phyloP scores from a whole-genome alignment of 2,797 vertebrate species.

The Falco rusticolus region DNA sequence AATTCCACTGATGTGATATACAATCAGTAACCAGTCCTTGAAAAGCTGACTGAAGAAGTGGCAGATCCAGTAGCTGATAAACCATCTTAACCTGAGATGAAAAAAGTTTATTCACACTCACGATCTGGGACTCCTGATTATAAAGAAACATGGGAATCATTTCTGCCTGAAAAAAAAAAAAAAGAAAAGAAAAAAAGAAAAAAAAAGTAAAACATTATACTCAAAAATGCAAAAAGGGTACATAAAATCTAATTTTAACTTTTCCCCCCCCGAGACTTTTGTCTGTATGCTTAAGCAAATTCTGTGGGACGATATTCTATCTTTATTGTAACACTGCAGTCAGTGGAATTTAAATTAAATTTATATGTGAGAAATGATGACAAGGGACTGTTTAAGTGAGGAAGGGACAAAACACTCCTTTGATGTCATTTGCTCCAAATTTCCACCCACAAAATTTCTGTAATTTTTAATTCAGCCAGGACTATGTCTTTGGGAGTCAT shows the following conservation, averaged over 20 bases:
- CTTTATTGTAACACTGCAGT: not conserved
- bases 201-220: not conserved
- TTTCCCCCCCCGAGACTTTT: not conserved
- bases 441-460: not conserved
- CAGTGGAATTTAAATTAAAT: not conserved
- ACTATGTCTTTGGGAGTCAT: not conserved
- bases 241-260: not conserved
- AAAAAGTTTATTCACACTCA: constrained; percentile 37
- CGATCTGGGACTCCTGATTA: not conserved
- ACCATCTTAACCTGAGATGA: not conserved
- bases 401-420: not conserved
- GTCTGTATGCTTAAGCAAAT: not conserved
- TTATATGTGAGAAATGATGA: not conserved
- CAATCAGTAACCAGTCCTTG: not conserved
- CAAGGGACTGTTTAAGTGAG: not conserved
- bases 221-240: not conserved
- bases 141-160: not conserved
- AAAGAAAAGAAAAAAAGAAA: too few species aligned
- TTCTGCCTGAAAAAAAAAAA: not conserved
- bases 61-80: constrained; percentile 47
- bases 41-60: constrained; percentile 34
- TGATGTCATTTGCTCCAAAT: not conserved
- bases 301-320: not conserved
- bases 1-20: not conserved
- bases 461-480: not conserved